Evolutionary conservation across 2,113 vertebrate species (phyloP), one percentile per base, ranked within the genome.

Genomic region (Muscicapa adusta): DNA sequence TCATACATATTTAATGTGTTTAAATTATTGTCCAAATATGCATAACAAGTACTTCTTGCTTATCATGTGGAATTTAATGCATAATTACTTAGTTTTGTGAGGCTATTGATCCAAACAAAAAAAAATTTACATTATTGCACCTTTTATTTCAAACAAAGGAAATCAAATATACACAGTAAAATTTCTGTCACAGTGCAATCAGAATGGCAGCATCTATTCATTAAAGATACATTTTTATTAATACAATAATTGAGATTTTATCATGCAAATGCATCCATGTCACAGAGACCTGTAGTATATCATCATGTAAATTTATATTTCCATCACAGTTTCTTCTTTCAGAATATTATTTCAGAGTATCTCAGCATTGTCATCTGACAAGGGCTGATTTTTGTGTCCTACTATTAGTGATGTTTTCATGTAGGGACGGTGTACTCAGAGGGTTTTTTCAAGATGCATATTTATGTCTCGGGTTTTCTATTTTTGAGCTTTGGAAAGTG

Each of bases 1-100:
- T 48, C 4, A 74, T 38, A 20, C 19, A 71, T 60, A 77, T 34
- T 50, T 75, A 61, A 79, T 17, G 18, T 51, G 17, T 72, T 74
- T 43, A 75, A 79, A 24, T 34, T 88, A 28, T 53, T 80, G 17
- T 61, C 17, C 0, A 0, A 82, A 88, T 53, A 90, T 0, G 0
- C 9, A 48, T 26, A 78, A 67, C 11, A 73, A 72, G 34, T 67
- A 18, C 4, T 85, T 67, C 24, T 88, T 75, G 8, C 22, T 68
- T 75, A 75, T 53, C 4, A 43, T 12, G 11, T 18, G 77, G 67
- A 85, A 85, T 47, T 33, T 47, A 79, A 65, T 42, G 47, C 6
- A 11, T 17, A 57, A 33, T 42, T 72, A 20, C 42, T 81, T 43
- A 18, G 0, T 8, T 91, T 80, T 70, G 5, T 71, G n/a, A 90